Percentiles rank a stretch among this genome's conserved stretches.
Evolutionary conservation across 2,888 invertebrate species (phyloP).

Genomic region (Diloba caeruleocephala): DNA sequence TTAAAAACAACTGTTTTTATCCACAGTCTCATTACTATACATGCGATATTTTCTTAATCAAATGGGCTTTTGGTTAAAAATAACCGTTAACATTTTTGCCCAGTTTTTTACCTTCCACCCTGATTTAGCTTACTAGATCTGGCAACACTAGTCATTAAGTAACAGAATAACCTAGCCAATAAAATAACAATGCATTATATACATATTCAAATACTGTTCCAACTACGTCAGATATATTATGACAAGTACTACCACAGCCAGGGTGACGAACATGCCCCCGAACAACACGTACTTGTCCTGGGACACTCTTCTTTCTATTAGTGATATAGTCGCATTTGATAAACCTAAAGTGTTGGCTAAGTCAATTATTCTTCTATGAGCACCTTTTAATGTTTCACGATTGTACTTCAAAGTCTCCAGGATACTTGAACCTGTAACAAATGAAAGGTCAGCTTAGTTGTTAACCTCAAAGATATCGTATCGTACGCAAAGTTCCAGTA

Average conservation of each 20-base stretch:
- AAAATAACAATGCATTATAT: no score
- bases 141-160: constrained; percentile 5
- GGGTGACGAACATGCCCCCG: constrained; percentile 95
- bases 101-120: no score
- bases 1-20: no score
- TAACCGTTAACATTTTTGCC: no score
- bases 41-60: no score
- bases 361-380: constrained; percentile 95
- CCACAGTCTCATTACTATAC: no score
- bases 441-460: neutral
- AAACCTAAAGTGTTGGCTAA: constrained; percentile 97
- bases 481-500: no score
- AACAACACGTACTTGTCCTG: constrained; percentile 97
- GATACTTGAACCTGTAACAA: constrained; percentile 90
- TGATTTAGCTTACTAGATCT: no score
- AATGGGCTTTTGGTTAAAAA: no score
- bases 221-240: constrained; percentile 90
- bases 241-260: constrained; percentile 93
- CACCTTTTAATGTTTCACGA: constrained; percentile 95
- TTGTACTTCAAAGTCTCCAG: constrained; percentile 95
- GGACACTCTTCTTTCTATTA: constrained; percentile 95
- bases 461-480: no score
- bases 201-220: constrained; percentile 1
- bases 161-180: constrained; percentile 18
- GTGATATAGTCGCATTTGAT: constrained; percentile 97